Base-by-base conservation (phyloP, 2,888 invertebrate species). In the Tridacna gigas region DNA sequence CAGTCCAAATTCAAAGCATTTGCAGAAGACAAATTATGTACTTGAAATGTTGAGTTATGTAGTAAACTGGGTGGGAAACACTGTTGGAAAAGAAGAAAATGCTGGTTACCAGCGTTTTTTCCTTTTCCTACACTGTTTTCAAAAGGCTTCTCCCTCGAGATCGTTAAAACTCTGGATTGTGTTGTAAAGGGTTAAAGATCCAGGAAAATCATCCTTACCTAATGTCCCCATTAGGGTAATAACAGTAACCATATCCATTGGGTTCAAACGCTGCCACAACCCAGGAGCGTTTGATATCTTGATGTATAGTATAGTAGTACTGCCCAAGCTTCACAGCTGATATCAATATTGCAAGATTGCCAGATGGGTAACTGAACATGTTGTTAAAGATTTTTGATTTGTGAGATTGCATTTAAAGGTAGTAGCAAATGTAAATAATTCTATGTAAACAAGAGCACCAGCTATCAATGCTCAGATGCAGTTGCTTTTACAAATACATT, bases 261-360 rank as follows among this genome's bases (percentile, higher is more conserved):
- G 94, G 92, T 48, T 94, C 93, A 89, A 94, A 94, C 20, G 91
- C 90, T 12, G 92, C 94, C 45, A 92, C 82, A 18, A 93, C 86
- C 20, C 76, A 82, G 20, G 86, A 83, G 26, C 83, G 69, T 12
- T 85, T 86, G 1, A 82, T 74, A 82, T 94, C 94, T 48, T 91
- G 92, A 20, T 92, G 93, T 9, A 94, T 91, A 15, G 94, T 88
- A 82, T 93, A 94, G 12, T 90, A 89, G 80, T 91, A 93, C 80
- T 93, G 92, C 7, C 94, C 93, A 15, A 90, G 86, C 20, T 88
- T 86, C 7, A 92, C 86, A 13, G 92, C 91, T 0, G 90, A 90
- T 45, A 94, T 91, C 45, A 90, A 73, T 20, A 94, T 90, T 26
- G 94, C 94, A 25, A 92, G 74, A 25, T 91, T 89, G 18, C 94